Evolutionary conservation across 2,888 invertebrate genomes (phyloP), one percentile per base, ranked within the genome.

Genomic region (Limenitis camilla): DNA sequence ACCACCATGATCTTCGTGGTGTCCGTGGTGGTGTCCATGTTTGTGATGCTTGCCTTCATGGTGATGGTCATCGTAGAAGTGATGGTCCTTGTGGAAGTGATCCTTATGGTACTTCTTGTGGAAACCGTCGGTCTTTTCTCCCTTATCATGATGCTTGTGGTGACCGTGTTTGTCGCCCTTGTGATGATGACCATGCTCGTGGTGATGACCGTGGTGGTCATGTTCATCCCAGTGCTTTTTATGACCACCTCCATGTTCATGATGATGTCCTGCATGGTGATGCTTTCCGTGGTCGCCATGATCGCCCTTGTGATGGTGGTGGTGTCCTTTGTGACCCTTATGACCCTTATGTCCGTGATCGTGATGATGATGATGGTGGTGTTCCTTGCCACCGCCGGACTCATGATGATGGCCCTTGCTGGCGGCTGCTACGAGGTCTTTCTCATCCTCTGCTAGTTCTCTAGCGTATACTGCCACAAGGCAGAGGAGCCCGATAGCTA

Each of bases 81-180:
- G 84, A 58, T 86, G 86, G 58, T 86, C 85, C 68, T 86, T 86
- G 61, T 86, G 83, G 79, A 76, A 86, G 69, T 75, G 71, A 55
- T 86, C 86, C 66, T 86, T 86, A 50, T 86, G 86, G 67, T 83
- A 83, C 53, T 86, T 86, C 74, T 86, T 86, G 69, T 86, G 86
- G 68, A 74, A 86, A 7, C 86, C 86, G 47, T 85, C 85, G 59
- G 74, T 75, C 54, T 86, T 71, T 52, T 86, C 86, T 47, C 85
- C 85, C 57, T 86, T 86, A 40, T 85, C 83, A 55, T 86, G 85
- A 41, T 86, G 86, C 49, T 86, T 76, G 49, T 86, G 76, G 49
- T 82, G 81, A 5, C 84, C 84, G 48, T 85, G 86, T 55, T 86
- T 86, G 49, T 72, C 84, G 1, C 85, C 86, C 57, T 86, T 86